Conservation (phyloP, 2,888 invertebrate genomes). For the Amphipyra tragopoginis region DNA sequence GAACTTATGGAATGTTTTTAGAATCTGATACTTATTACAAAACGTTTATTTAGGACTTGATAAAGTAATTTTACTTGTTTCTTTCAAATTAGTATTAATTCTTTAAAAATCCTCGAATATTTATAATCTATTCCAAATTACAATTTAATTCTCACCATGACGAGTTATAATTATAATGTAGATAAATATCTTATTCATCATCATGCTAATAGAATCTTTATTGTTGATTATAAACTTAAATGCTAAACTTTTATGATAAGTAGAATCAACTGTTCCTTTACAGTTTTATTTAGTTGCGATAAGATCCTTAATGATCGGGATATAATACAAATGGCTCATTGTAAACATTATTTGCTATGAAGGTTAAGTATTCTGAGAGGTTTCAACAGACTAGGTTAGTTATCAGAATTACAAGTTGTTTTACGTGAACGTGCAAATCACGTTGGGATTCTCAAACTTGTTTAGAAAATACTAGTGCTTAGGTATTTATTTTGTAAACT, state of each 20-base stretch:
- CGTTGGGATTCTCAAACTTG: constrained; percentile 13
- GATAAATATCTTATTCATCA: neutral
- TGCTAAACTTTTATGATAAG: neutral
- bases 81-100: too few species aligned
- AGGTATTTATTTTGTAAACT: constrained; percentile 32
- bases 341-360: constrained; percentile 9
- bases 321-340: neutral
- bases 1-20: constrained; percentile 32
- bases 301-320: neutral
- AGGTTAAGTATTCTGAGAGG: constrained; percentile 4
- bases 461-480: constrained; percentile 29
- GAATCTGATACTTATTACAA: constrained; percentile 2
- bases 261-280: neutral
- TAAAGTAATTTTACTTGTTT: neutral
- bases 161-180: neutral
- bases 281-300: constrained; percentile 5
- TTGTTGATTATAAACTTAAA: neutral
- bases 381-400: neutral
- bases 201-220: constrained; percentile 11
- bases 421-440: constrained; percentile 37
- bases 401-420: constrained; percentile 17
- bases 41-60: neutral
- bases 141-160: neutral
- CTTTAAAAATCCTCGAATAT: too few species aligned
- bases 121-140: too few species aligned